Evolutionary conservation across 1,140 invertebrate species (phyloP), one percentile per base, ranked within the genome.

Genomic region (Hermetia illucens): DNA sequence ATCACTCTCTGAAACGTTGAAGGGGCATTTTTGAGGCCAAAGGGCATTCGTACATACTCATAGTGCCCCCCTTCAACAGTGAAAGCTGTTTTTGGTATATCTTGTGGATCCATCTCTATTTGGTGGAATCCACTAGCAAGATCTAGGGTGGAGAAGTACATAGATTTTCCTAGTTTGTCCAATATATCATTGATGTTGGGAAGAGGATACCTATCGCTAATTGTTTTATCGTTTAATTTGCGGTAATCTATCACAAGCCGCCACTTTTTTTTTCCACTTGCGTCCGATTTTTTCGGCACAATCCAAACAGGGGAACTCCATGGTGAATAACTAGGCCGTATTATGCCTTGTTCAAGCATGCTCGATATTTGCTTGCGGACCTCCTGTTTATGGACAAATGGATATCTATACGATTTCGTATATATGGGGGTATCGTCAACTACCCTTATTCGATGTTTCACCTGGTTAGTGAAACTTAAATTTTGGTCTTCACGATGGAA

Each of bases 91-190:
- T 69, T 68, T 1, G 51, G 34, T 20, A 43, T 48, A 43, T 64
- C 52, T 5, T 45, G 35, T 31, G 43, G 25, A 4, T 52, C 47
- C 10, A 70, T 48, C 39, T 40, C 21, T 12, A 72, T 54, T 47
- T 74, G 67, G 53, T 63, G 64, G 46, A 63, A 72, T 1, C 70
- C 68, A 20, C 46, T 53, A 0, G 44, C 47, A 5, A 66, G 32
- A 46, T 69, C 64, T 3, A 68, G 38, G 0, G 52, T 49, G 3
- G 51, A 48, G 38, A 66, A 65, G 30, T 44, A 55, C 13, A 42
- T 43, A 5, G 45, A 33, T 3, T 47, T 50, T 2, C 41, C 44
- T 21, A 68, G 30, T 4, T 36, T 38, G 40, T 60, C 52, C 16
- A 68, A 41, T 10, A 46, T 49, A 12, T 59, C 52, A 21, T 59